Evolutionary conservation across 2,797 vertebrate genomes (phyloP), one percentile per base, ranked within the genome.

Genomic region (Sparidentex hasta): DNA sequence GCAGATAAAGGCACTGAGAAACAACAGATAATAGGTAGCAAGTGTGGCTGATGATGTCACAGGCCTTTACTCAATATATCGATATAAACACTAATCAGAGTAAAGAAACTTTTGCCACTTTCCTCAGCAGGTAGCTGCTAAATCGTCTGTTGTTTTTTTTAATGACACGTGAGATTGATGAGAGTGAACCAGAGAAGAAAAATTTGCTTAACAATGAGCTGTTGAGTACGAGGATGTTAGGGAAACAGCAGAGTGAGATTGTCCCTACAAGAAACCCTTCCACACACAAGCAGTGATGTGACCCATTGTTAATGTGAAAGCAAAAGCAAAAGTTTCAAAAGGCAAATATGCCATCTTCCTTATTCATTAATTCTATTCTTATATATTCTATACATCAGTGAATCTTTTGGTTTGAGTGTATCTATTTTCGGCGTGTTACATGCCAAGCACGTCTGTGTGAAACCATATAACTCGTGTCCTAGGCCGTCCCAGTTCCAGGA

Each of bases 301-400:
- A 65, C 11, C 18, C 2, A 56, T 63, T 57, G 62, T 44, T 62
- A 51, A 63, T 27, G 67, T 46, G 9, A 50, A 75, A 67, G 61
- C 47, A 67, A 72, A 80, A 68, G 8, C 41, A 58, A 72, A 76
- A 48, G 61, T 67, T 58, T 58, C n/a, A 75, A 72, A 21, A 13
- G 21, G 33, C 6, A 70, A 55, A 43, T 59, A 44, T 41, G 2
- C 1, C 7, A 3, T 38, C 23, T 21, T 25, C 11, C 3, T 57
- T 20, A 33, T 72, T 50, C 18, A 33, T 7, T 17, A 41, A 57
- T 9, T 69, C 29, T 11, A 0, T 29, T 72, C 23, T 51, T 61
- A 25, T 4, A 23, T 5, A 1, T 44, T 44, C 1, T 17, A 18
- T 47, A 51, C 44, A 67, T 62, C 29, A 47, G 23, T n/a, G 9